A percentile compares a stretch with the other conserved stretches of the same genome.
Conservation (phyloP, 1,140 invertebrate genomes). For the Rhopalosiphum padi region DNA sequence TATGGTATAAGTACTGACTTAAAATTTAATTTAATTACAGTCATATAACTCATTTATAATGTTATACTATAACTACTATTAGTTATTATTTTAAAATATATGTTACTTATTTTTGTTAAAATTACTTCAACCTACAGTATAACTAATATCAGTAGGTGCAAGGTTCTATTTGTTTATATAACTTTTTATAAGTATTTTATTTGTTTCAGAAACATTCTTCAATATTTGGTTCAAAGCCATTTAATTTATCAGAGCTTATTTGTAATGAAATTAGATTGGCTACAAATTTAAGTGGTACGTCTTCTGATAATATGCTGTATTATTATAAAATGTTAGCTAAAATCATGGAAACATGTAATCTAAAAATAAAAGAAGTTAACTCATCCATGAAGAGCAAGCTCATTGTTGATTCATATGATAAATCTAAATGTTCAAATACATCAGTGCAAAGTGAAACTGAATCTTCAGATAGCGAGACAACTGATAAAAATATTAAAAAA, state of each 20-base stretch:
- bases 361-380: conserved; percentile 16
- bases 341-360: conserved; percentile 9
- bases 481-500: not conserved
- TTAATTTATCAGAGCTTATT: conserved; percentile 48
- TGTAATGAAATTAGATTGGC: conserved; percentile 36
- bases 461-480: not conserved
- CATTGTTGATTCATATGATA: not conserved
- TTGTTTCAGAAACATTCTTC: conserved; percentile 34
- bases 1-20: not conserved
- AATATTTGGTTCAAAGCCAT: not conserved
- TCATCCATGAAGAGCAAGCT: not conserved
- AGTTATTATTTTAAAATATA: not conserved
- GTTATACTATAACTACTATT: not conserved
- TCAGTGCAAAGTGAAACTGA: not conserved
- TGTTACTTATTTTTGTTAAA: not conserved
- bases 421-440: not conserved
- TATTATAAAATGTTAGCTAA: conserved; percentile 4
- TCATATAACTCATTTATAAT: not conserved
- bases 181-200: not conserved
- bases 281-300: not conserved
- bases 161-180: not conserved
- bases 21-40: not conserved
- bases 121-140: not conserved
- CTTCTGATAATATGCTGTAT: conserved; percentile 14
- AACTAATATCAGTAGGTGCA: not conserved